phyloP scores from a whole-genome alignment of 2,113 vertebrate species.

The Cyphomyrus discorhynchus region DNA sequence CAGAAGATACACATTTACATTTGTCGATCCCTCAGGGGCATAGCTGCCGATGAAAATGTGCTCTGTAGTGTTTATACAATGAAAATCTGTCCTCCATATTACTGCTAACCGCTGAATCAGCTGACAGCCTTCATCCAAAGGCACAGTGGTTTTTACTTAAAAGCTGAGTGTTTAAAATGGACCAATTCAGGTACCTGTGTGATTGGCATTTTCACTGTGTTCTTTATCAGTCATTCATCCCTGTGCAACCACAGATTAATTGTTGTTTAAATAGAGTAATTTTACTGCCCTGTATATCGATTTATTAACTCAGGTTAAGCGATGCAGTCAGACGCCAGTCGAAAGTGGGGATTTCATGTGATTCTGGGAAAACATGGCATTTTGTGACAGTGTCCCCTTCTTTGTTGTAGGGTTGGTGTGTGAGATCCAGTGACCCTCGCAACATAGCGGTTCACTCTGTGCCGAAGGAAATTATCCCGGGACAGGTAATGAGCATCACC shows the following conservation, averaged over 20 bases:
- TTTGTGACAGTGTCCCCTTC: neutral
- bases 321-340: neutral
- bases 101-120: neutral
- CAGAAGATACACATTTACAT: neutral
- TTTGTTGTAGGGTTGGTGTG: slow-evolving; percentile 43
- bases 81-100: neutral
- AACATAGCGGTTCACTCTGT: slow-evolving; percentile 35
- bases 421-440: slow-evolving; percentile 36
- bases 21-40: neutral
- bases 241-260: neutral
- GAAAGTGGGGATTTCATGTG: neutral
- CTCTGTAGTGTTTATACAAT: neutral
- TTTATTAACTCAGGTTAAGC: neutral
- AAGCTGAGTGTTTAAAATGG: neutral
- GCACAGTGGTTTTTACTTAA: neutral
- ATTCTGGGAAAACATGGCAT: neutral
- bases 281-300: neutral
- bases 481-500: slow-evolving; percentile 33
- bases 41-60: neutral
- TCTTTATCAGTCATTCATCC: neutral
- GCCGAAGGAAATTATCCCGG: slow-evolving; percentile 41
- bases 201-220: neutral
- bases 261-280: neutral
- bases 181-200: neutral
- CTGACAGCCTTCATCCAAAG: neutral